phyloP scores from a whole-genome alignment of 92 coral and sea anemone genomes.

The Virgularia gustaviana region DNA sequence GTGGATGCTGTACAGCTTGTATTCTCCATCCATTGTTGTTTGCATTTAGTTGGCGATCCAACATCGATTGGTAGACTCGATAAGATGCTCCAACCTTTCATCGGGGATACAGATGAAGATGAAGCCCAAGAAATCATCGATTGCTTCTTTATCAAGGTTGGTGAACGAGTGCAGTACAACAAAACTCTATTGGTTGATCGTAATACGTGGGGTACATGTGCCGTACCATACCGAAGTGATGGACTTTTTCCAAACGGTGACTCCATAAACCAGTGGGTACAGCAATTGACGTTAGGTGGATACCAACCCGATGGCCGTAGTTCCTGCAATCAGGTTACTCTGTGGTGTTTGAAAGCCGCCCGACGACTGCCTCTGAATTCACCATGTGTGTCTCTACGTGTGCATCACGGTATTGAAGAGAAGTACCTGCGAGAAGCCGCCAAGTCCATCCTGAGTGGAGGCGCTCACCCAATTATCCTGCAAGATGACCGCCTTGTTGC shows the following conservation, averaged over 20 bases:
- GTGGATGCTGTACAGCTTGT: constrained; percentile 69
- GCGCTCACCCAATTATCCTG: constrained; percentile 66
- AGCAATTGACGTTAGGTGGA: constrained; percentile 79
- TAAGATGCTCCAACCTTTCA: constrained; percentile 64
- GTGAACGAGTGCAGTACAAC: constrained; percentile 70
- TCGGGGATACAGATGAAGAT: constrained; percentile 29
- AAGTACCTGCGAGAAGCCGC: constrained; percentile 66
- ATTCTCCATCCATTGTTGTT: constrained; percentile 66
- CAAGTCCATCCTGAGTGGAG: constrained; percentile 66
- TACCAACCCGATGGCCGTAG: constrained; percentile 56
- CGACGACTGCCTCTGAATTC: constrained; percentile 75
- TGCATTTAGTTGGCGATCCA: constrained; percentile 71
- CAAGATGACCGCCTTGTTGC: constrained; percentile 57
- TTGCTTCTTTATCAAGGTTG: constrained; percentile 69
- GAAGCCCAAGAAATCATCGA: constrained; percentile 80
- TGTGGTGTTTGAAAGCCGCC: constrained; percentile 72
- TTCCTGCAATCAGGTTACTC: constrained; percentile 59
- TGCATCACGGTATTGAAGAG: constrained; percentile 45
- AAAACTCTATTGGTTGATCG: constrained; percentile 48
- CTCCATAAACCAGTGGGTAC: constrained; percentile 78
- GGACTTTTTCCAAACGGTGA: constrained; percentile 78
- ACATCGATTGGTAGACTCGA: constrained; percentile 72
- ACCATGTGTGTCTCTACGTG: constrained; percentile 69
- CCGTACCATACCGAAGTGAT: constrained; percentile 59
- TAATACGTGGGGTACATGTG: constrained; percentile 62